Evolutionary conservation across 2,113 vertebrate genomes (phyloP), one percentile per base, ranked within the genome.

Genomic region (Naja naja): DNA sequence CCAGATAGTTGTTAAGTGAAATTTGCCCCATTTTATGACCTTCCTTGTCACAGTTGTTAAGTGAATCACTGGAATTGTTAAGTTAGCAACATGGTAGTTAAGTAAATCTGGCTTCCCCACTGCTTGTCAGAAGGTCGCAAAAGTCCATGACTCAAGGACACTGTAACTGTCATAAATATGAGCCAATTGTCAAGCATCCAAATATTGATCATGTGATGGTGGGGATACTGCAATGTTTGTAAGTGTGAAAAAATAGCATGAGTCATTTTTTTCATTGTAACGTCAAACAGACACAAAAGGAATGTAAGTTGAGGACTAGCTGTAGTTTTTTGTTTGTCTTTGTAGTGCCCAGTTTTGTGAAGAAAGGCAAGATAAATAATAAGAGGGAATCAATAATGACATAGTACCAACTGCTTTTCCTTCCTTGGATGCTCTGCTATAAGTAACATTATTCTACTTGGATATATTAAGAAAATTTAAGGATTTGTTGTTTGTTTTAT

Each of bases 271-370:
- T n/a, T 4, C 60, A 25, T 16, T 69, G 30, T 69, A 69, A 69
- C 64, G 16, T n/a, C 64, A 69, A 69, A 69, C 0, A 5, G 30
- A 12, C 30, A 69, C 64, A 69, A 69, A 69, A n/a, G 5, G 30
- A 16, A 69, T n/a, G 2, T 5, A 69, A 69, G 30, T 69, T 16
- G 60, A 69, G 12, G 30, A n/a, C 11, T 69, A 7, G 3, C 85
- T 94, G 93, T 88, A 60, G 85, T 25, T 27, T 93, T 95, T 94
- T 96, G 96, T 92, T 39, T 39, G 53, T 43, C 11, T 89, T 89
- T 55, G 20, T 0, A 69, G 4, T 16, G 39, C 27, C 95, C 95
- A 95, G 93, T 96, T 95, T 96, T 96, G 34, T 53, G 49, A 88
- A 74, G 56, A 74, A 53, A 74, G 47, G 23, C 87, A 89, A 88